A percentile compares a stretch with the other conserved stretches of the same genome.
Evolutionary conservation across 2,113 vertebrate species (phyloP).

Genomic region (Microcebus griseorufus): DNA sequence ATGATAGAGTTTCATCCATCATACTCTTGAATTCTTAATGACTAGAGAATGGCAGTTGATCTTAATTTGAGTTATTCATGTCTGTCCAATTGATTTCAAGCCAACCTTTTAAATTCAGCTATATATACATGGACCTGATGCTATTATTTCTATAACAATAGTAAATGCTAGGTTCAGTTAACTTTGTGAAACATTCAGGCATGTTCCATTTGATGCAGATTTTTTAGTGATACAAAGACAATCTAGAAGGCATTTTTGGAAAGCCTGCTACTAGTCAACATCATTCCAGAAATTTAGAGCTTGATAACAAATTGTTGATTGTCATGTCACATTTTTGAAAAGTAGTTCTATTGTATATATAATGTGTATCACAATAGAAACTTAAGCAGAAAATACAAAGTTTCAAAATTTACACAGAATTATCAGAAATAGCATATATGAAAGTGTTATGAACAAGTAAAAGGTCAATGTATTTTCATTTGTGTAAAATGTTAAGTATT

Average conservation of each 20-base stretch:
- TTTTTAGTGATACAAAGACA: conserved; percentile 7
- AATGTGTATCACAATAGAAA: neutral
- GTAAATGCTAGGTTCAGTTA: neutral
- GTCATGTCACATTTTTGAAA: neutral
- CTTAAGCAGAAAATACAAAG: neutral
- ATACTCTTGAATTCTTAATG: conserved; percentile 60
- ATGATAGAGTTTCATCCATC: conserved; percentile 62
- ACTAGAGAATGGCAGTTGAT: conserved; percentile 64
- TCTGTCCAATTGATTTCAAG: neutral
- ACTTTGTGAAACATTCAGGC: conserved; percentile 10
- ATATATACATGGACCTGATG: conserved; percentile 58
- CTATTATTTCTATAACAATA: conserved; percentile 72
- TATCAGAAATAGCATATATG: neutral
- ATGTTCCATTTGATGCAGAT: neutral
- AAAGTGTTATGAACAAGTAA: neutral
- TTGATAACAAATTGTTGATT: neutral
- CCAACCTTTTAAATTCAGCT: conserved; percentile 58
- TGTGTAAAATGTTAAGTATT: neutral
- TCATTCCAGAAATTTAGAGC: neutral
- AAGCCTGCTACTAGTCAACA: neutral
- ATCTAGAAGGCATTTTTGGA: conserved; percentile 4
- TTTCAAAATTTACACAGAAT: conserved; percentile 6
- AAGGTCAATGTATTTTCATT: neutral
- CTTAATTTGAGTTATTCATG: conserved; percentile 57
- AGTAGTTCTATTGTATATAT: neutral